Evolutionary conservation across 2,888 invertebrate genomes (phyloP).

Genomic region (Phlogophora meticulosa): DNA sequence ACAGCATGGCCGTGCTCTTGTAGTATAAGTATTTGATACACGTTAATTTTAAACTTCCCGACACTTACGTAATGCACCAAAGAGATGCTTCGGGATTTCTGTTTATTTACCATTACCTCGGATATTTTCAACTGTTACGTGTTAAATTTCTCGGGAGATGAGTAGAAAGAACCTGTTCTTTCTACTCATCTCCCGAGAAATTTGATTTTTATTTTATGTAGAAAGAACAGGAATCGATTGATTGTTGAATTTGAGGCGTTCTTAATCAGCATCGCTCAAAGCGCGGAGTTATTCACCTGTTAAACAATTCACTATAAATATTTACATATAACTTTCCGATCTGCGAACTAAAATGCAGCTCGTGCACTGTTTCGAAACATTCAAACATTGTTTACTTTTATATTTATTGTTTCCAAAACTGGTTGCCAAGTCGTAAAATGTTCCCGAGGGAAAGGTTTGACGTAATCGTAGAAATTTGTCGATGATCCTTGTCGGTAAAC

Average conservation of each 20-base stretch:
- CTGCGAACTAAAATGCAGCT: conserved; percentile 31
- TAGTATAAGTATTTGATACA: conserved; percentile 38
- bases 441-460: conserved; percentile 38
- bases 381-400: conserved; percentile 44
- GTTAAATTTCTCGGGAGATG: conserved; percentile 8
- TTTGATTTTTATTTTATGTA: no score
- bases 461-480: conserved; percentile 26
- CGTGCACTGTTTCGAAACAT: conserved; percentile 33
- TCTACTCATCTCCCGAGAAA: no score
- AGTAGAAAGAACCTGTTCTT: conserved; percentile 16
- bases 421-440: conserved; percentile 50
- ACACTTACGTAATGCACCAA: conserved; percentile 16
- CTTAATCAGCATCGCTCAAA: conserved; percentile 29
- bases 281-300: conserved; percentile 36
- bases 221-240: conserved; percentile 28
- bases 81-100: conserved; percentile 8
- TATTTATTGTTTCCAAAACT: conserved; percentile 41
- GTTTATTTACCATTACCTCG: conserved; percentile 24
- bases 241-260: conserved; percentile 10
- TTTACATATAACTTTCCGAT: conserved; percentile 40
- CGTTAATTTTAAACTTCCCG: conserved; percentile 30
- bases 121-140: conserved; percentile 8
- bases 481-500: conserved; percentile 21
- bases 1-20: conserved; percentile 68
- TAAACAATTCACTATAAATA: conserved; percentile 53